Conservation (phyloP, 2,888 invertebrate genomes). For the Adelphocoris suturalis region DNA sequence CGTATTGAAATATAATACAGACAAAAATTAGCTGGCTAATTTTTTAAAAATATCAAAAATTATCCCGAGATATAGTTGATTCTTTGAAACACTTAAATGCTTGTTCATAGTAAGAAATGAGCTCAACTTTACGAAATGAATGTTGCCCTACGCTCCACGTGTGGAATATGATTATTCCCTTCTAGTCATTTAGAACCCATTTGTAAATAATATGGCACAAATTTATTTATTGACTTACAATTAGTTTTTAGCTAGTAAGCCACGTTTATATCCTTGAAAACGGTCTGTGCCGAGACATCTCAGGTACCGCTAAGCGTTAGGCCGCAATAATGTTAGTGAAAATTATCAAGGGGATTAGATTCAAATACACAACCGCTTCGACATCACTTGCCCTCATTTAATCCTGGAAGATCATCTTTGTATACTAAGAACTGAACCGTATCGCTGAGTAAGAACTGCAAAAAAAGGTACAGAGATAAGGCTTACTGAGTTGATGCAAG, state of each 20-base stretch:
- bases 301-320: not conserved
- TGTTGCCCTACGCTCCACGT: slow-evolving; percentile 3
- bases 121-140: not conserved
- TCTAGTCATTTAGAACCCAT: slow-evolving; percentile 7
- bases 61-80: not conserved
- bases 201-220: slow-evolving; percentile 31
- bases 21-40: too few relatives aligned
- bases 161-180: not conserved
- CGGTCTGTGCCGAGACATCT: not conserved
- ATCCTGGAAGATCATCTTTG: not conserved
- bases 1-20: too few relatives aligned
- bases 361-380: not conserved
- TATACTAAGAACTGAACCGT: not conserved
- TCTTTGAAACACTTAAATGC: not conserved
- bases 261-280: not conserved
- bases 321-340: not conserved
- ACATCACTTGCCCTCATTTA: not conserved
- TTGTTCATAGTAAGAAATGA: not conserved
- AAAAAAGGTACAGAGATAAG: too few relatives aligned
- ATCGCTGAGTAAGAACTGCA: too few relatives aligned
- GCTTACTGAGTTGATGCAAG: too few relatives aligned
- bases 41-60: too few relatives aligned
- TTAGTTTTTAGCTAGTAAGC: slow-evolving; percentile 33
- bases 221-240: slow-evolving; percentile 9
- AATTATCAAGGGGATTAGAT: too few relatives aligned